Percentiles rank a stretch among this genome's conserved stretches.
Evolutionary conservation across 2,797 vertebrate genomes (phyloP).

Genomic region (Lemur catta): DNA sequence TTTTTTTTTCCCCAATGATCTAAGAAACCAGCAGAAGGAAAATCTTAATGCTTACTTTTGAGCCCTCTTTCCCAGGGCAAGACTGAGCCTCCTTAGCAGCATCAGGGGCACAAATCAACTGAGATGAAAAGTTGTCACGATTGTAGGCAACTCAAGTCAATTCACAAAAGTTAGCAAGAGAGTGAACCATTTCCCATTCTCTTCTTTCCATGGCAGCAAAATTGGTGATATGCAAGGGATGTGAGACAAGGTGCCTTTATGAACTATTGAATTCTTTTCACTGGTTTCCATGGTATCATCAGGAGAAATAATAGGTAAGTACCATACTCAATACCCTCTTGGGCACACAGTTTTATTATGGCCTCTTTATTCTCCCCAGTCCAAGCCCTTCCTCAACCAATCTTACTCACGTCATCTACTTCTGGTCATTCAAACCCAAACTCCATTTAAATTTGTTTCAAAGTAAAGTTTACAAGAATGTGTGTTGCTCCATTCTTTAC

Average conservation of each 20-base stretch:
- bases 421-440: not conserved
- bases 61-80: not conserved
- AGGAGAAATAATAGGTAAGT: not conserved
- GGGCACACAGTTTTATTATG: not conserved
- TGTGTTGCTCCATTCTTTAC: not conserved
- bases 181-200: not conserved
- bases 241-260: not conserved
- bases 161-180: not conserved
- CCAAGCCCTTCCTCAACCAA: accelerated
- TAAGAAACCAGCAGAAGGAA: not conserved
- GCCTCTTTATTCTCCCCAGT: accelerated
- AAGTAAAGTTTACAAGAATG: not conserved
- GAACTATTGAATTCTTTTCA: not conserved
- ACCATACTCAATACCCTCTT: accelerated
- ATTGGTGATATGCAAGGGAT: not conserved
- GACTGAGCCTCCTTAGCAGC: not conserved
- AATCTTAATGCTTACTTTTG: not conserved
- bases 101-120: not conserved
- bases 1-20: no score
- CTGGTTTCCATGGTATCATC: not conserved
- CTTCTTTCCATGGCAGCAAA: not conserved
- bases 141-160: not conserved
- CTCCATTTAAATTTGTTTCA: not conserved
- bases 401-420: not conserved
- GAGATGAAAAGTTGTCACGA: not conserved